phyloP scores from a whole-genome alignment of 1,140 invertebrate species.

The Cyclina sinensis region DNA sequence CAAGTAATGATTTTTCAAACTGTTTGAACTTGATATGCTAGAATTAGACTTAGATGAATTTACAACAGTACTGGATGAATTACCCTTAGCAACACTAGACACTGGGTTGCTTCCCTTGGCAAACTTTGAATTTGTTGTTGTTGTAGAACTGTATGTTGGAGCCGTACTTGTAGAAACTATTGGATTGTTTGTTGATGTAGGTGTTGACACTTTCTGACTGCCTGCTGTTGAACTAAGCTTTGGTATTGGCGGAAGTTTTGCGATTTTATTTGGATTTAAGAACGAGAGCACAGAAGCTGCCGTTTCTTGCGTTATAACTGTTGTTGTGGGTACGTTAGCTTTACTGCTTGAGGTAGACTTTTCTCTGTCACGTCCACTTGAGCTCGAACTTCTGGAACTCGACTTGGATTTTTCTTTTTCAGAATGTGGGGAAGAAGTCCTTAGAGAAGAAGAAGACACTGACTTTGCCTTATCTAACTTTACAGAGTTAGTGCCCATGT shows the following conservation, averaged over 20 bases:
- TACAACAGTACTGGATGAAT: conserved; percentile 15
- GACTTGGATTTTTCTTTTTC: conserved; percentile 70
- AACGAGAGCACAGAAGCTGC: conserved; percentile 76
- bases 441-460: conserved; percentile 55
- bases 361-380: conserved; percentile 58
- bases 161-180: conserved; percentile 42
- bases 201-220: conserved; percentile 42
- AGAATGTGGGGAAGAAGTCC: conserved; percentile 65
- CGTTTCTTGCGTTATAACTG: conserved; percentile 40
- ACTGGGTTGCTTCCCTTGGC: conserved; percentile 24
- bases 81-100: conserved; percentile 42
- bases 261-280: conserved; percentile 80
- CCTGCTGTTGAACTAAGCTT: conserved; percentile 69
- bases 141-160: conserved; percentile 13
- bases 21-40: neutral
- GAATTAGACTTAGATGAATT: conserved; percentile 36
- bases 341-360: conserved; percentile 75
- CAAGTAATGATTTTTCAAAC: conserved; percentile 27
- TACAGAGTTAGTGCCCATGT: conserved; percentile 18
- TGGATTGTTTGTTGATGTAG: conserved; percentile 46
- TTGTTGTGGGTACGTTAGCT: conserved; percentile 67
- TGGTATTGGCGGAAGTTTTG: conserved; percentile 80
- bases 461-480: conserved; percentile 60
- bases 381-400: conserved; percentile 58
- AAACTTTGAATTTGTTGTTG: conserved; percentile 45